These are phyloP conservation scores for Cryptops parisi DNA, from an alignment of 2,888 invertebrate genomes.

Conservation along the genomic window DNA sequence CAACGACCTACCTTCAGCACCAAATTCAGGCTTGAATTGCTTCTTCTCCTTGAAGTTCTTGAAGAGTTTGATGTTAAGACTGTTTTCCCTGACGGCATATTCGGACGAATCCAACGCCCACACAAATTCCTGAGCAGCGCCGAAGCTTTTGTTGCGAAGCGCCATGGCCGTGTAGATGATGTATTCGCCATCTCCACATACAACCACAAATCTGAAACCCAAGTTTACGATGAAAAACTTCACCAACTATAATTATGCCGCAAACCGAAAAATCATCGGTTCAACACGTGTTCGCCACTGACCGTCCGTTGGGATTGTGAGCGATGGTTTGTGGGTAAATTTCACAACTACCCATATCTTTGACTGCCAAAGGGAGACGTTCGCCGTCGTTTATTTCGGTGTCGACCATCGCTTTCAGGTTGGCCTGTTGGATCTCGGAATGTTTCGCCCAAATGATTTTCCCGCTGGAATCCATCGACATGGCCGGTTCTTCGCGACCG, in stretches of 20 bases:
- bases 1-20: conserved; percentile 60
- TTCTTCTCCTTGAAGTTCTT: conserved; percentile 98
- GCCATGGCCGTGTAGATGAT: conserved; percentile 99
- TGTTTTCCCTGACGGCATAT: conserved; percentile 61
- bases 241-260: too few relatives aligned
- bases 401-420: conserved; percentile 69
- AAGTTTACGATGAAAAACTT: too few relatives aligned
- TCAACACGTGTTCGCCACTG: too few relatives aligned
- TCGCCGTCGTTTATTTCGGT: conserved; percentile 70
- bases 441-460: conserved; percentile 99
- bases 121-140: conserved; percentile 95
- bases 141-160: conserved; percentile 94
- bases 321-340: conserved; percentile 97
- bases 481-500: conserved; percentile 97
- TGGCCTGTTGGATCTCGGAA: conserved; percentile 94
- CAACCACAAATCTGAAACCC: conserved; percentile 56
- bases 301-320: conserved; percentile 94
- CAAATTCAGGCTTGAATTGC: conserved; percentile 89
- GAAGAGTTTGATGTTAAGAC: conserved; percentile 80
- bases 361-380: conserved; percentile 79
- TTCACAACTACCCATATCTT: conserved; percentile 99
- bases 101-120: conserved; percentile 97
- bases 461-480: conserved; percentile 96
- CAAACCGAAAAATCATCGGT: too few relatives aligned
- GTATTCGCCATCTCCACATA: conserved; percentile 98